Conservation (phyloP, 1,140 invertebrate species). For the Aphaenogaster ashmeadi region DNA sequence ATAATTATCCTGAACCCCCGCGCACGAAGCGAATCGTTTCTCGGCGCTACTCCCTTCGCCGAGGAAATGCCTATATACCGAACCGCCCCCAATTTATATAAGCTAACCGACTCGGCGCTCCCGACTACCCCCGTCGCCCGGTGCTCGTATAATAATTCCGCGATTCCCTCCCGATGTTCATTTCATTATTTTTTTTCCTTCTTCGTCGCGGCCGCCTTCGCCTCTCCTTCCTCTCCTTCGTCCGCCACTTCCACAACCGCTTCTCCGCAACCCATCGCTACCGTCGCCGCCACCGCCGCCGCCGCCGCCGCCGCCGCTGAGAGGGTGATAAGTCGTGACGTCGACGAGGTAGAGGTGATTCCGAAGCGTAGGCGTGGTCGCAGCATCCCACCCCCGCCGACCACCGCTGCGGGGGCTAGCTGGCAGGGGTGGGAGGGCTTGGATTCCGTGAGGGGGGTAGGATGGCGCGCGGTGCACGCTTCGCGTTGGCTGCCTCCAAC, state of each 20-base stretch:
- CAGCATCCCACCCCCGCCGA: constrained; percentile 71
- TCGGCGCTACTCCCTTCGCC: constrained; percentile 58
- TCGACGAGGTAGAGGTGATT: constrained; percentile 80
- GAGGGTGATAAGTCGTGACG: constrained; percentile 87
- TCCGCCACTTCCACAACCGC: constrained; percentile 54
- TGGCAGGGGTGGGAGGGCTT: constrained; percentile 72
- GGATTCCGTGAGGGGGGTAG: constrained; percentile 72
- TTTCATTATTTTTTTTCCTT: constrained; percentile 86
- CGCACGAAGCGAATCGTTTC: constrained; percentile 78
- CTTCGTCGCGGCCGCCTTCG: constrained; percentile 67
- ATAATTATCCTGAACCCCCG: constrained; percentile 79
- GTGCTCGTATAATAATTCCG: constrained; percentile 86
- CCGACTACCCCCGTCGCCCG: constrained; percentile 57
- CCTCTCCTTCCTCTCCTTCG: constrained; percentile 69
- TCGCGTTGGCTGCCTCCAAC: constrained; percentile 80
- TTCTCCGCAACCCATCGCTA: constrained; percentile 36
- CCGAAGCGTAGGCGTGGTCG: constrained; percentile 82
- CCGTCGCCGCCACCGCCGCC: constrained; percentile 44
- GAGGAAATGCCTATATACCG: constrained; percentile 46
- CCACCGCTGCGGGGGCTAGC: background rate
- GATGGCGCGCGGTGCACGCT: constrained; percentile 79
- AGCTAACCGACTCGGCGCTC: constrained; percentile 79
- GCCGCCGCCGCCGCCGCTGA: constrained; percentile 70
- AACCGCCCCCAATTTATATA: constrained; percentile 83
- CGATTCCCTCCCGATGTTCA: constrained; percentile 85